phyloP scores from a whole-genome alignment of 2,113 vertebrate species.

The Pleuronectes platessa region DNA sequence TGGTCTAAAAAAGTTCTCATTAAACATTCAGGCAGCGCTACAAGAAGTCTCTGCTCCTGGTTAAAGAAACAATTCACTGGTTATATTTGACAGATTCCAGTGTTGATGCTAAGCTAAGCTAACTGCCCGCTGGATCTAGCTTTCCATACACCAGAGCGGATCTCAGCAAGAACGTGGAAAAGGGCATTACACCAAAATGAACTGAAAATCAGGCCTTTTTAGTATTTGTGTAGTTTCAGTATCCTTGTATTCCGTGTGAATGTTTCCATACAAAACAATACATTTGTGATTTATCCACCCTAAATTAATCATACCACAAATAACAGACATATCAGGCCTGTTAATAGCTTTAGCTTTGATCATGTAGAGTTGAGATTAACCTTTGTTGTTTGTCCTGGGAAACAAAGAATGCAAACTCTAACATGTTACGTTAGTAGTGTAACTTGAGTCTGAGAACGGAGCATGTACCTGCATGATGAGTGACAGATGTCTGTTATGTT shows the following conservation, averaged over 20 bases:
- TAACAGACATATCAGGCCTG: constrained; percentile 11
- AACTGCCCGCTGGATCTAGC: not conserved
- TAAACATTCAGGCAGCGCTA: too few relatives aligned
- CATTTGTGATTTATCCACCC: not conserved
- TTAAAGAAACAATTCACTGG: not conserved
- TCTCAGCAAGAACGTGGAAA: not conserved
- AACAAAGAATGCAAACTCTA: constrained; percentile 26
- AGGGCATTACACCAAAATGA: not conserved
- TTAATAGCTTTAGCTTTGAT: constrained; percentile 14
- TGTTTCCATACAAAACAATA: too few relatives aligned
- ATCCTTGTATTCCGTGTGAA: not conserved
- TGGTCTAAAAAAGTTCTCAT: too few relatives aligned
- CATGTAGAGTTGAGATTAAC: not conserved
- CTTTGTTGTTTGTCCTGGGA: not conserved
- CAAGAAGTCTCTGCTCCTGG: not conserved
- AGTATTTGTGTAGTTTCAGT: not conserved
- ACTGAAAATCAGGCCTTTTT: not conserved
- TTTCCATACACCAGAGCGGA: not conserved
- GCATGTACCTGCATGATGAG: constrained; percentile 67
- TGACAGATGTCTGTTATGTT: constrained; percentile 61
- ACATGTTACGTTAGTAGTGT: not conserved
- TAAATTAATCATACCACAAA: not conserved
- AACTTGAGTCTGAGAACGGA: constrained; percentile 2
- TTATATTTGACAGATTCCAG: not conserved
- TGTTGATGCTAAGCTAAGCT: constrained; percentile 15